Conservation (phyloP, 2,113 vertebrate genomes). For the Melanostigma gelatinosum region DNA sequence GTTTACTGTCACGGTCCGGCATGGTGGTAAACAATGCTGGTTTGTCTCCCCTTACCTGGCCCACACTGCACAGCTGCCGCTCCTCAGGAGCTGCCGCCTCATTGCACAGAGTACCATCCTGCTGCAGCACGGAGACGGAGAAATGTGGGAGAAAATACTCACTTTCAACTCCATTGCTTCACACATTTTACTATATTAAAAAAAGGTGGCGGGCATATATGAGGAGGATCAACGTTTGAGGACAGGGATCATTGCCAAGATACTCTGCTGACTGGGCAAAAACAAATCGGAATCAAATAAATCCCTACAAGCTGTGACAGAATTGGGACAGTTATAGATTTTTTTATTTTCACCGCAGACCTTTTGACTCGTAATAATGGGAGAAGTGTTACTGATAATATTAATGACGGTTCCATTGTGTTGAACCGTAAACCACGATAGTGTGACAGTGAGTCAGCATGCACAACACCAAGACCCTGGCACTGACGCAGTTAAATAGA, state of each 20-base stretch:
- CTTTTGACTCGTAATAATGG: no score
- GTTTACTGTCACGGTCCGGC: neutral
- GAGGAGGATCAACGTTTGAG: neutral
- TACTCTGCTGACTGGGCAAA: neutral
- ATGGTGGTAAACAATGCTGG: neutral
- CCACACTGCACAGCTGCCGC: conserved; percentile 54
- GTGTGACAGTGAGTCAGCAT: no score
- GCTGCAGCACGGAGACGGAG: conserved; percentile 48
- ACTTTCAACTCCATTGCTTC: neutral
- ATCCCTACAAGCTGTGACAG: neutral
- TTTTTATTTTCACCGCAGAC: no score
- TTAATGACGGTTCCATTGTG: no score
- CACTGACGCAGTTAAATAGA: neutral
- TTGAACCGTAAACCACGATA: no score
- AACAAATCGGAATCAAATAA: neutral
- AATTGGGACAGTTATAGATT: neutral
- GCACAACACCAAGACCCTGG: no score
- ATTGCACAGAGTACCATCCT: conserved; percentile 85
- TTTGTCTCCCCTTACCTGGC: conserved; percentile 55
- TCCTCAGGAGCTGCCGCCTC: conserved; percentile 72
- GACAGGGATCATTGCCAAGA: neutral
- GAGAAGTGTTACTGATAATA: no score
- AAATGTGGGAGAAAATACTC: neutral
- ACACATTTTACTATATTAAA: neutral
- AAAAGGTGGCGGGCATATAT: neutral